Evolutionary conservation across 2,888 invertebrate species (phyloP), one percentile per base, ranked within the genome.

Genomic region (Polyommatus iphigenia): DNA sequence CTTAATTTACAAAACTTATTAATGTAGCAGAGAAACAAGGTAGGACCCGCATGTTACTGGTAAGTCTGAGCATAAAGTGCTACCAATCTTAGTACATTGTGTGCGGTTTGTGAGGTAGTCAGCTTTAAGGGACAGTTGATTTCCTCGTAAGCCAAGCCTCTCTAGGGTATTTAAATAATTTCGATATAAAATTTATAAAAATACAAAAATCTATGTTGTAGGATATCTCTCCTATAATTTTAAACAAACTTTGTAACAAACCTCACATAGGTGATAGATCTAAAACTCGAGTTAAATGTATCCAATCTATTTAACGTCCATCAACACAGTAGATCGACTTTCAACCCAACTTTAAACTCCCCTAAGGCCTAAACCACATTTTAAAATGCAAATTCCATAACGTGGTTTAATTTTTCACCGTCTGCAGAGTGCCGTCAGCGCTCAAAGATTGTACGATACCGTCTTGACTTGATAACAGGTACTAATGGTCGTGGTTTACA

Each of bases 351-450:
- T 59, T 32, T 67, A 32, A 67, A 67, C 29, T 67, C 67, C 67
- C 29, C 13, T 15, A 15, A 32, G 67, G 67, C 67, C 67, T 67
- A 67, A 32, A 32, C 67, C 67, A 32, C 67, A 18, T 32, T 67
- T 67, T 32, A 15, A 29, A 29, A 67, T 32, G 67, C 67, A 67
- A 32, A 67, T 67, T 67, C 67, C 18, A 67, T 67, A 67, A 32
- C 62, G 20, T 8, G 29, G 67, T 67, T 67, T 67, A 67, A 67
- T 67, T 67, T 67, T 67, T 67, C 67, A 67, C 67, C 67, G 67
- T 67, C 67, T 20, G 67, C 24, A 1, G 24, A 24, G 24, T 24
- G 24, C 67, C 24, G 6, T 24, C 20, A 8, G 20, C 24, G 6
- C 29, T 15, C 6, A 15, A 15, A 67, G 67, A 67, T 67, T 29